A percentile compares a stretch with the other conserved stretches of the same genome.
Evolutionary conservation across 2,113 vertebrate species (phyloP).

Genomic region (Porphyrio hochstetteri): DNA sequence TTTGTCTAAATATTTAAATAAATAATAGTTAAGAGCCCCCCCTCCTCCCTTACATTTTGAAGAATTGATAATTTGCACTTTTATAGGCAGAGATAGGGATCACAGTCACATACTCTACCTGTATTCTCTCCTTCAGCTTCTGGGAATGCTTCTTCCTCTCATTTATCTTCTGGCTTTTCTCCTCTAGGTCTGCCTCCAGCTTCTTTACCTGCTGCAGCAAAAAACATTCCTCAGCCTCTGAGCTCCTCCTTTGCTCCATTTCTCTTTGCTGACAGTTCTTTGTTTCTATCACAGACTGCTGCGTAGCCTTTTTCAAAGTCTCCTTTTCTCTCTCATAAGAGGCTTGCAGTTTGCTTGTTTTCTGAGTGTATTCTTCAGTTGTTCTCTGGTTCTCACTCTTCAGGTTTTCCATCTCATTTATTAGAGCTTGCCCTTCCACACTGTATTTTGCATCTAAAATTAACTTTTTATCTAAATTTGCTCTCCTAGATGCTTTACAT

Average conservation of each 20-base stretch:
- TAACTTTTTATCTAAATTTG: neutral
- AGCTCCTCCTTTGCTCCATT: conserved; percentile 81
- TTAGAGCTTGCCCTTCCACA: conserved; percentile 29
- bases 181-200: conserved; percentile 85
- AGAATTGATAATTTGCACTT: neutral
- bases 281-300: conserved; percentile 80
- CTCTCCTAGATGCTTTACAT: conserved; percentile 30
- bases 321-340: conserved; percentile 78
- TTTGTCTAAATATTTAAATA: neutral
- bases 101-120: conserved; percentile 75
- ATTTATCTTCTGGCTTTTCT: conserved; percentile 81
- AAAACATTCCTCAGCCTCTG: conserved; percentile 76
- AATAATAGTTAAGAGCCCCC: neutral
- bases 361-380: conserved; percentile 71
- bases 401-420: conserved; percentile 73
- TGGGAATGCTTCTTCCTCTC: conserved; percentile 85
- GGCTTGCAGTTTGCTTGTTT: conserved; percentile 74
- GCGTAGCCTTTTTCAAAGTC: conserved; percentile 74
- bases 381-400: conserved; percentile 71
- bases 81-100: neutral
- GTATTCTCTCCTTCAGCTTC: conserved; percentile 87
- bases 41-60: neutral
- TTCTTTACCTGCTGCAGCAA: conserved; percentile 85
- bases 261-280: conserved; percentile 86
- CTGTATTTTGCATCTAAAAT: conserved; percentile 14